Evolutionary conservation across 2,888 invertebrate species (phyloP).

Genomic region (Clitarchus hookeri): DNA sequence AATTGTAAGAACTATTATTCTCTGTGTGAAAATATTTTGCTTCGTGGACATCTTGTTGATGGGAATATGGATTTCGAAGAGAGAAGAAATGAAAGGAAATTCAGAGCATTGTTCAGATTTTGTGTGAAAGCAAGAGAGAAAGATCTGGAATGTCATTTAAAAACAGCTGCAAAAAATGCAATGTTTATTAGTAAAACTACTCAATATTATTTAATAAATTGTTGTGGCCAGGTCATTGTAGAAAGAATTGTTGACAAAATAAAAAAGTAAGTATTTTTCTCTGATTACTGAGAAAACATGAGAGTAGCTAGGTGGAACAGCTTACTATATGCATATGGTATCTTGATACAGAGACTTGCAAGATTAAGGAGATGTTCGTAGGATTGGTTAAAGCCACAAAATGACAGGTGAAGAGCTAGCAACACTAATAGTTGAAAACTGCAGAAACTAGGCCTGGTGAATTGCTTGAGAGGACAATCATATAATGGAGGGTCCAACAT

Average conservation of each 20-base stretch:
- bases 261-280: slow-evolving; percentile 15
- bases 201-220: slow-evolving; percentile 5
- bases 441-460: neutral
- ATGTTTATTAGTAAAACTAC: slow-evolving; percentile 1
- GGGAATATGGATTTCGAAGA: neutral
- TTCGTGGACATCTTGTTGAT: slow-evolving; percentile 2
- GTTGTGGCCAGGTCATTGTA: slow-evolving; percentile 20
- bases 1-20: slow-evolving; percentile 17
- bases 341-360: neutral
- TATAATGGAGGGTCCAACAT: slow-evolving; percentile 19
- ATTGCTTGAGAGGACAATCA: neutral
- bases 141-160: neutral
- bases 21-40: neutral
- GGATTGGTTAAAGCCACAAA: neutral
- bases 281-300: neutral
- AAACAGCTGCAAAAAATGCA: slow-evolving; percentile 11
- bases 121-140: neutral
- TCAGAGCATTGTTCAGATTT: neutral
- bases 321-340: neutral
- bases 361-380: slow-evolving; percentile 21
- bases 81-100: neutral
- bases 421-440: neutral
- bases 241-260: slow-evolving; percentile 12
- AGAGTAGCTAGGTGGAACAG: neutral
- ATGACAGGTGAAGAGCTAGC: neutral